Evolutionary conservation across 2,797 vertebrate genomes (phyloP), one percentile per base, ranked within the genome.

Genomic region (Leucoraja ocellata): DNA sequence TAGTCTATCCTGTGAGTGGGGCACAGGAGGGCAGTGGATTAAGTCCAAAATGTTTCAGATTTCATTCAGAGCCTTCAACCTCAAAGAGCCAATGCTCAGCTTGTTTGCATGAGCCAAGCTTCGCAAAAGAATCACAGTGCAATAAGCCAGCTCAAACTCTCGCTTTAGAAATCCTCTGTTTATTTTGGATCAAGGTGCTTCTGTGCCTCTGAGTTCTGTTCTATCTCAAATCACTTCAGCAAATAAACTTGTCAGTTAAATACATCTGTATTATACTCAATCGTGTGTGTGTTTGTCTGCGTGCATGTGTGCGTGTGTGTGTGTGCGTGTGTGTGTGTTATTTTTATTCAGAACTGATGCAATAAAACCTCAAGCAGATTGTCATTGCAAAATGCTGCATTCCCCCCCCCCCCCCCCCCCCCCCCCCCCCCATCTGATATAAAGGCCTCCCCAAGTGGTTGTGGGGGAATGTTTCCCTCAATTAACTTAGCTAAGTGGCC

Each of bases 401-500:
- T 63, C 32, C 32, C 32, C 32, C 32, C 32, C 32, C 32, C 32
- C 32, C 32, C 0, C 32, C 32, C 32, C 32, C n/a, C n/a, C n/a
- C n/a, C n/a, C n/a, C 32, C 32, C 32, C 0, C 32, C 32, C 32
- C 32, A 4, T 63, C 83, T 32, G n/a, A n/a, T 21, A 65, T 18
- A 86, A 58, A 32, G 13, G 13, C 83, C 28, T 5, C 61, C 61
- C n/a, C 61, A 16, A 3, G 8, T 65, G 84, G 84, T 68, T 36
- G 32, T 21, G 21, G 14, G 1, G n/a, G n/a, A 65, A 25, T 25
- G n/a, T 16, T 88, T 4, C n/a, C 61, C 84, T 32, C n/a, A 0
- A 18, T 36, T 88, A 88, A 65, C 61, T 88, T 16, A 88, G 61
- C 14, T n/a, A 88, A 88, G 61, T 88, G 61, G 61, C 84, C n/a